These are phyloP conservation scores for Eulacestoma nigropectus DNA, from an alignment of 2,113 vertebrate genomes.

Conservation along the genomic window DNA sequence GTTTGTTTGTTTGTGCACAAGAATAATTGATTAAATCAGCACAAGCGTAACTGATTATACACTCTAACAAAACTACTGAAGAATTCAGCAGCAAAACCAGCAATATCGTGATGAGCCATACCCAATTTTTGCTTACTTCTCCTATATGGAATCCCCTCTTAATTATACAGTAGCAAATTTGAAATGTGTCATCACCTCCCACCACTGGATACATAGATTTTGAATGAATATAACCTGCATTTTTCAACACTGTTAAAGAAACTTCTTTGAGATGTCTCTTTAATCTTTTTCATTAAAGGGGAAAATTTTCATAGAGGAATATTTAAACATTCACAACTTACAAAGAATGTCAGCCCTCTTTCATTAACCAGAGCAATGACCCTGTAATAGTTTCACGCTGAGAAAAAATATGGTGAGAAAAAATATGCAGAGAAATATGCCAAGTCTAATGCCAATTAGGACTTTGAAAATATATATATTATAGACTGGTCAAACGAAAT, in stretches of 20 bases:
- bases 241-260: not conserved
- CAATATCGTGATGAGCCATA: not conserved
- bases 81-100: conserved; percentile 25
- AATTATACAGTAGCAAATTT: conserved; percentile 14
- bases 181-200: conserved; percentile 19
- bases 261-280: not conserved
- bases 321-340: not conserved
- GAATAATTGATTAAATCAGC: conserved; percentile 64
- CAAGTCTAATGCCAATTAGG: not conserved
- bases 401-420: not conserved
- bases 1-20: conserved; percentile 47
- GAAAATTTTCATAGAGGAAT: not conserved
- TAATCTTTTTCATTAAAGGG: not conserved
- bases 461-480: not conserved
- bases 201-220: conserved; percentile 17
- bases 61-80: conserved; percentile 24
- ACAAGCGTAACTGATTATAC: conserved; percentile 52
- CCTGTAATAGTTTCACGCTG: not conserved
- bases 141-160: conserved; percentile 29
- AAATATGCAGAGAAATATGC: conserved; percentile 2
- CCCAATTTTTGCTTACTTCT: not conserved
- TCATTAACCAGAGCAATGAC: conserved; percentile 3
- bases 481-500: not conserved
- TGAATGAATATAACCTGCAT: conserved; percentile 31
- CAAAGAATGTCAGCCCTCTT: not conserved